Conservation (phyloP, 2,113 vertebrate genomes). For the Acrocephalus kingi region DNA sequence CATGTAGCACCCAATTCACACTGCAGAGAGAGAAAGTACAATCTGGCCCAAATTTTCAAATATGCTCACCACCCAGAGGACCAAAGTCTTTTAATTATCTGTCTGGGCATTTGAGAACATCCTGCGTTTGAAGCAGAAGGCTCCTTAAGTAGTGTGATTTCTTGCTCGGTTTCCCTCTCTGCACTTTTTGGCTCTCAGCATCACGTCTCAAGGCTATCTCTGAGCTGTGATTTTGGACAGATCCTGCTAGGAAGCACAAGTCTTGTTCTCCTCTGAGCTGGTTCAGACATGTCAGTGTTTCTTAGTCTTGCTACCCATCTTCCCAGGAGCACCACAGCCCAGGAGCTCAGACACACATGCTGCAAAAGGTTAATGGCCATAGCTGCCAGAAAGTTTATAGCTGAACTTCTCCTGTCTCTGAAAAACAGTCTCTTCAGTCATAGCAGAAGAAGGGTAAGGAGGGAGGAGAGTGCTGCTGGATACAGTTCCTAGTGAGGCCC, state of each 20-base stretch:
- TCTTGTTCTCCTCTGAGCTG: accelerated
- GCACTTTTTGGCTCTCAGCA: neutral
- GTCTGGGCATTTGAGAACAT: neutral
- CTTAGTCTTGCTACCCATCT: neutral
- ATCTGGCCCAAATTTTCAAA: conserved; percentile 29
- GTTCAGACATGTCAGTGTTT: neutral
- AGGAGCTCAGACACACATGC: neutral
- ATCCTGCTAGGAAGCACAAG: neutral
- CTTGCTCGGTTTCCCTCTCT: neutral
- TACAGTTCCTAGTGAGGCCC: neutral
- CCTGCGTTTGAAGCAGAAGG: neutral
- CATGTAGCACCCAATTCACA: neutral
- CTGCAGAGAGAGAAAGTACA: neutral
- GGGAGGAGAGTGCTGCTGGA: neutral
- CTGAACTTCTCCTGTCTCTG: conserved; percentile 3
- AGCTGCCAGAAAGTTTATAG: neutral
- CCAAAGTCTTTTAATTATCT: conserved; percentile 39
- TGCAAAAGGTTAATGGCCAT: conserved; percentile 33
- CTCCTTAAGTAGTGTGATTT: neutral
- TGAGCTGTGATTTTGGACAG: neutral
- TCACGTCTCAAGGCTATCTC: neutral
- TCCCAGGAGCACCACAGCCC: neutral
- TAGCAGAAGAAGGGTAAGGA: neutral
- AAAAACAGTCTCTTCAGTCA: neutral
- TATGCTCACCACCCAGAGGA: neutral